Conservation (phyloP, 2,797 vertebrate species). For the Fringilla coelebs region DNA sequence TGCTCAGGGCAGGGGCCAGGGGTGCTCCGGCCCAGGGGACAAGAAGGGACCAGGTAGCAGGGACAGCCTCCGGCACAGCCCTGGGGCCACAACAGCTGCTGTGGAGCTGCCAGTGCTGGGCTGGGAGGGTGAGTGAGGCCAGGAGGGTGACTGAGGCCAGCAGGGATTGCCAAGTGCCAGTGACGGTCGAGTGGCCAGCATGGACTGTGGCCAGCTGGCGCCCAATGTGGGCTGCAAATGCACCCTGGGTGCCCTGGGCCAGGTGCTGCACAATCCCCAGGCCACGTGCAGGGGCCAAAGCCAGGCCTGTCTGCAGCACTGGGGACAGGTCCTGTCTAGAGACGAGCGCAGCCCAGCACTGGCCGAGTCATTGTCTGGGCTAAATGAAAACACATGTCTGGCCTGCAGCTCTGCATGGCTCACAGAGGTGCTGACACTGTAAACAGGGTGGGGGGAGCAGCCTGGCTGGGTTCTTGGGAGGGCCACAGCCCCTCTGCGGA, state of each 20-base stretch:
- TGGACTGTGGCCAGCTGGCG: not conserved
- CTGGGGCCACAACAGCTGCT: not conserved
- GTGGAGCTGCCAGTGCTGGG: rapidly evolving
- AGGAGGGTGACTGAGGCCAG: not conserved
- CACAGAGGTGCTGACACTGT: not conserved
- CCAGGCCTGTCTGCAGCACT: rapidly evolving
- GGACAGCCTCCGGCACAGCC: not conserved
- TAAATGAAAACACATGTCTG: slow-evolving; percentile 70
- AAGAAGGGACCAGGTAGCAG: not conserved
- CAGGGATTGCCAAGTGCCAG: not conserved
- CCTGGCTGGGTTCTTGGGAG: not conserved
- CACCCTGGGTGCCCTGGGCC: not conserved
- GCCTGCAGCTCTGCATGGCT: not conserved
- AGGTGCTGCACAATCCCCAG: rapidly evolving
- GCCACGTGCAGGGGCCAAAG: not conserved
- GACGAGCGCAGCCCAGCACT: not conserved
- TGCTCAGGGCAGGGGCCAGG: not conserved
- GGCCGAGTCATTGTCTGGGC: slow-evolving; percentile 59
- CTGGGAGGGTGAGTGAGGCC: not conserved
- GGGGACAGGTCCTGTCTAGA: not conserved
- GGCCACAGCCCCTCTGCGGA: not conserved
- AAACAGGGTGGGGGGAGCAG: not conserved
- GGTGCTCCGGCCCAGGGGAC: not conserved
- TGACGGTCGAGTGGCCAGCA: rapidly evolving
- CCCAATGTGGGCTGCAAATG: rapidly evolving